Evolutionary conservation across 2,888 invertebrate species (phyloP), one percentile per base, ranked within the genome.

Genomic region (Latheticus oryzae): DNA sequence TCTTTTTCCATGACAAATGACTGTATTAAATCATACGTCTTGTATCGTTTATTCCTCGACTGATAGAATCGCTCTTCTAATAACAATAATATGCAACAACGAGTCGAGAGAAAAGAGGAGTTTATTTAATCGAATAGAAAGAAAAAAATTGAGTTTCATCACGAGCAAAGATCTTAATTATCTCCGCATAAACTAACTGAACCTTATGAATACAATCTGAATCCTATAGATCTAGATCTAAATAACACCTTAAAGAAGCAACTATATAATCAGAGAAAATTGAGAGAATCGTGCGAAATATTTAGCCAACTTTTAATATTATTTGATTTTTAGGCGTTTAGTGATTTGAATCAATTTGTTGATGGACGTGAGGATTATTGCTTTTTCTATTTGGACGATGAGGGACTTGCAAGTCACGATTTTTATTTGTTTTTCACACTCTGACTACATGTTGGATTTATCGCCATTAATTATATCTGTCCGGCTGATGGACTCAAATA

Each of bases 371-470:
- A 24, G 19, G 53, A 48, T 53, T 57, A 51, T 56, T 56, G 38
- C 43, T 57, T 43, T 53, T 51, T 32, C 50, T 50, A 50, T 57
- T 51, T 26, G 32, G 56, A 61, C 58, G 60, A 60, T 60, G 61
- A 60, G n/a, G 60, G 62, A 56, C 62, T 63, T 64, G 67, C 68
- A 66, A 65, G 71, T 71, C 71, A 71, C 71, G 71, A 67, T 68
- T 71, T 68, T 69, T 68, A 71, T 71, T 71, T 69, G 68, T 69
- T 69, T 68, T 69, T 68, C 68, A 68, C 68, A 63, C 57, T n/a
- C n/a, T 43, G 57, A 17, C 4, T 30, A 13, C 30, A 58, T 66
- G 61, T 45, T 52, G 52, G 60, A 71, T 71, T 71, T 70, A 70
- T 69, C 68, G 57, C 66, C 61, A 66, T 67, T 70, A 70, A 71